A percentile compares a stretch with the other conserved stretches of the same genome.
phyloP scores from a whole-genome alignment of 2,888 invertebrate species.

The Tinea semifulvella region DNA sequence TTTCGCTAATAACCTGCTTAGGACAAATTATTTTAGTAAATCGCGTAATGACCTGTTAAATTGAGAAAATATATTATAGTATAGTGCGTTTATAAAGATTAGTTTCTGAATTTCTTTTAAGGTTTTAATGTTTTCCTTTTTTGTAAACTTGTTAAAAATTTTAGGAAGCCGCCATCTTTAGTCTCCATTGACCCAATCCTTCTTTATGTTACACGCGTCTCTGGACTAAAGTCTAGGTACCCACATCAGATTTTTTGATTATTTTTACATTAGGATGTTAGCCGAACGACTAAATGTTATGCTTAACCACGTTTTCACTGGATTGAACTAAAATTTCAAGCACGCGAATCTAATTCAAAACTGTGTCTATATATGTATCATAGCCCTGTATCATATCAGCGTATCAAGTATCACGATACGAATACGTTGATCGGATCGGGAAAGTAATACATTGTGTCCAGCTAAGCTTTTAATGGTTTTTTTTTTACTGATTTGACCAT shows the following conservation, averaged over 20 bases:
- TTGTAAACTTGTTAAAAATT: constrained; percentile 3
- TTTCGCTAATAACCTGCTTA: too few relatives aligned
- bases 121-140: too few relatives aligned
- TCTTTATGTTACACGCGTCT: background rate
- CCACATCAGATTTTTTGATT: background rate
- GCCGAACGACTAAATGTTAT: background rate
- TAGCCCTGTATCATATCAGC: too few relatives aligned
- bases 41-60: too few relatives aligned
- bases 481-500: background rate
- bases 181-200: background rate
- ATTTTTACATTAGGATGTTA: constrained; percentile 4
- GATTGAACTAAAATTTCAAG: constrained; percentile 2
- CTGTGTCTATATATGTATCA: too few relatives aligned
- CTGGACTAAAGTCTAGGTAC: background rate
- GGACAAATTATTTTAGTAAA: too few relatives aligned
- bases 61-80: too few relatives aligned
- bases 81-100: too few relatives aligned
- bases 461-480: constrained; percentile 1
- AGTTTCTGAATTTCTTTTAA: too few relatives aligned
- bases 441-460: too few relatives aligned
- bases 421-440: too few relatives aligned
- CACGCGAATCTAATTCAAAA: constrained; percentile 1
- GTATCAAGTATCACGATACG: too few relatives aligned
- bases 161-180: constrained; percentile 2
- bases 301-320: constrained; percentile 7